Evolutionary conservation across 2,797 vertebrate genomes (phyloP).

Genomic region (Semotilus atromaculatus): DNA sequence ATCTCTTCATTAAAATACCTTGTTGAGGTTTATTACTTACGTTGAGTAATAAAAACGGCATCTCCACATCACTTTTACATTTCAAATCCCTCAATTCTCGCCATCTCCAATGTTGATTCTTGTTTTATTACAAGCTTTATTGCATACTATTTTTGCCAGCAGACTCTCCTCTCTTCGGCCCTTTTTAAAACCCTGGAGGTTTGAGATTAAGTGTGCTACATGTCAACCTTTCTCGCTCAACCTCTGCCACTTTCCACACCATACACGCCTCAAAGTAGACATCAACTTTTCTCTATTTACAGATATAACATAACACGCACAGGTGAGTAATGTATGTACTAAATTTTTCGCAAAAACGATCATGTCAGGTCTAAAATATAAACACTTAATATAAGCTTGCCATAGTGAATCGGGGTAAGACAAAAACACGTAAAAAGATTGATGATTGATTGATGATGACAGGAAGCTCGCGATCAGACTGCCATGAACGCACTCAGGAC

Average conservation of each 20-base stretch:
- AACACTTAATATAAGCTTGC: background rate
- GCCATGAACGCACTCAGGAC: too few species aligned
- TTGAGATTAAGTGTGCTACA: background rate
- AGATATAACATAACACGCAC: background rate
- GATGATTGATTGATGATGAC: too few species aligned
- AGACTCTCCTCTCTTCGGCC: background rate
- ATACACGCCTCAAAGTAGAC: background rate
- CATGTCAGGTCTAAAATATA: background rate
- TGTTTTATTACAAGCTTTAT: background rate
- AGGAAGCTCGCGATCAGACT: too few species aligned
- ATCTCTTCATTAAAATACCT: background rate
- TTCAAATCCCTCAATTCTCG: background rate
- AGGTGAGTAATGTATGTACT: too few species aligned
- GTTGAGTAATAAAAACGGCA: background rate
- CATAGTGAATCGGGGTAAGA: background rate
- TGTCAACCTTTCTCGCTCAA: background rate
- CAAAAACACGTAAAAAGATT: background rate
- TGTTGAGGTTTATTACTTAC: too few species aligned
- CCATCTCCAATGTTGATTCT: background rate
- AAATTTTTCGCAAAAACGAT: background rate
- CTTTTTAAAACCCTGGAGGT: background rate
- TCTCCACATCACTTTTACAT: background rate
- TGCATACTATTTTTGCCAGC: background rate
- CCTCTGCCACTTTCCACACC: background rate
- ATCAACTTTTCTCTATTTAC: background rate